These are phyloP conservation scores for Xestia c-nigrum DNA, from an alignment of 2,888 invertebrate genomes.

Conservation along the genomic window DNA sequence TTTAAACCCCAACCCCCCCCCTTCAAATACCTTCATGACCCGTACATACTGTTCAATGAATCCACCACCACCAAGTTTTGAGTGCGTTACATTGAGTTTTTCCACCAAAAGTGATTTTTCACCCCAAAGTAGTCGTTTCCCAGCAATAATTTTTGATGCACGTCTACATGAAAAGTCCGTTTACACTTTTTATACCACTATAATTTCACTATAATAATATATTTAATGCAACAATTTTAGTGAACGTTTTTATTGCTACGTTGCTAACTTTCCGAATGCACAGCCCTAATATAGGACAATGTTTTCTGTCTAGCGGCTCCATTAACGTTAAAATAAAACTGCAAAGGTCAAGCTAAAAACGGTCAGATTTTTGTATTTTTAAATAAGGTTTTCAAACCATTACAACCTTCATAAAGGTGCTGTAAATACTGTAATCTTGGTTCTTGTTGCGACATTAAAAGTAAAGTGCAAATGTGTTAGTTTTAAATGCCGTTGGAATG, in stretches of 20 bases:
- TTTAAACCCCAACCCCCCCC: too few relatives aligned
- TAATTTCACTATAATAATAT: too few relatives aligned
- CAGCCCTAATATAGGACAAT: not conserved
- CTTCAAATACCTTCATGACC: too few relatives aligned
- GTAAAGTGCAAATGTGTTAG: not conserved
- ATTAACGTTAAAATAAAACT: constrained; percentile 21
- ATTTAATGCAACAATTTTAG: too few relatives aligned
- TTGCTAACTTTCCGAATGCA: not conserved
- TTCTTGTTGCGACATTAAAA: constrained; percentile 4
- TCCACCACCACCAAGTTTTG: too few relatives aligned
- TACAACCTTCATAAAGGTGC: not conserved
- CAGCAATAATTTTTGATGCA: too few relatives aligned
- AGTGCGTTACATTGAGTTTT: too few relatives aligned
- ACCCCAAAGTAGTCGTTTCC: too few relatives aligned
- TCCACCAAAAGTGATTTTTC: too few relatives aligned
- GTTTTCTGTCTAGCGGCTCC: constrained; percentile 12
- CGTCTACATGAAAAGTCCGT: too few relatives aligned
- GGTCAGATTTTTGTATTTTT: constrained; percentile 12
- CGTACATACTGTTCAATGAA: too few relatives aligned
- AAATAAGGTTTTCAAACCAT: not conserved
- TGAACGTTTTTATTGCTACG: not conserved
- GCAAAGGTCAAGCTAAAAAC: constrained; percentile 24
- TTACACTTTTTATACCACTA: too few relatives aligned
- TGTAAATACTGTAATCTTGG: not conserved
- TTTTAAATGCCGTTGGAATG: not conserved